Evolutionary conservation across 2,888 invertebrate species (phyloP).

Genomic region (Latrodectus hesperus): DNA sequence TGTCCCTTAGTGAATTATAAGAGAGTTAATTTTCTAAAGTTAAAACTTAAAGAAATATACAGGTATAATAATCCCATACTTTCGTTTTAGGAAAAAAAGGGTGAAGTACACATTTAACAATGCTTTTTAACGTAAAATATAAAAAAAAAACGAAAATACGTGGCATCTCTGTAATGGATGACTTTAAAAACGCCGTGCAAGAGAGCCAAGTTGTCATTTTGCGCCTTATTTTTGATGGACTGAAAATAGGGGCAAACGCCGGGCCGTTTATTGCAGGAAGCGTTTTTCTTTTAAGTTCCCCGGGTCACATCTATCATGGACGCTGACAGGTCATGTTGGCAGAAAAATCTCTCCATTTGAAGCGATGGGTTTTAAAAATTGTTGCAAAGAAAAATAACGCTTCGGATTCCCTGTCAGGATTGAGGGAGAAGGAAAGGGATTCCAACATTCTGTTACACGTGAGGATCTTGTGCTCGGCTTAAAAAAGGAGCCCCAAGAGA

Average conservation of each 20-base stretch:
- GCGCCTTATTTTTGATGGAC: constrained; percentile 54
- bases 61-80: neutral
- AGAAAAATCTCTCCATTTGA: constrained; percentile 35
- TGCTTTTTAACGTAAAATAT: neutral
- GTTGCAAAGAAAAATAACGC: constrained; percentile 3
- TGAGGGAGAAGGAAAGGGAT: constrained; percentile 31
- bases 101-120: neutral
- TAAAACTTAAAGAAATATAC: neutral
- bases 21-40: neutral
- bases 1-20: too few relatives aligned
- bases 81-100: neutral
- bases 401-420: constrained; percentile 34
- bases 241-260: constrained; percentile 35
- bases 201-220: constrained; percentile 54
- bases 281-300: constrained; percentile 50
- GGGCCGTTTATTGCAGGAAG: constrained; percentile 44
- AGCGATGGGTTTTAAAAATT: neutral
- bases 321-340: constrained; percentile 34
- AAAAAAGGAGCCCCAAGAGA: neutral
- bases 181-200: constrained; percentile 45
- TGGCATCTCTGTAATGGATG: constrained; percentile 41
- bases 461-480: constrained; percentile 24
- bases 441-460: constrained; percentile 29
- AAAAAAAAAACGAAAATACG: constrained; percentile 18
- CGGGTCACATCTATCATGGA: constrained; percentile 51